Evolutionary conservation across 2,888 invertebrate species (phyloP).

Genomic region (Odontocolon sp.): DNA sequence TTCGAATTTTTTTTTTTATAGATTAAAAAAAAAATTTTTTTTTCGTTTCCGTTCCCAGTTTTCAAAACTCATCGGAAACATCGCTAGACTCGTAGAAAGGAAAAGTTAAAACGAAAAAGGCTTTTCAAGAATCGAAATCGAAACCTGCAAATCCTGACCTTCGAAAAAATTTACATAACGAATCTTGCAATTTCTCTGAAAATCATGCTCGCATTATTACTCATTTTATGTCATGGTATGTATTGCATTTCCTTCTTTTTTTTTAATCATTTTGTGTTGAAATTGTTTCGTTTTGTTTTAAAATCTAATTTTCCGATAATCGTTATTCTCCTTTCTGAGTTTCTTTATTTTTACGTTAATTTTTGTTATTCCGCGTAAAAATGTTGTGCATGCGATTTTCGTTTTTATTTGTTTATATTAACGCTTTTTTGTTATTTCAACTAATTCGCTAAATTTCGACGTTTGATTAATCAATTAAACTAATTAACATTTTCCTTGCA

Average conservation of each 20-base stretch:
- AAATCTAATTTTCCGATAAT: background rate
- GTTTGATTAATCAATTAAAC: constrained; percentile 12
- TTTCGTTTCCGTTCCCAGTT: constrained; percentile 67
- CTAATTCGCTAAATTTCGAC: constrained; percentile 62
- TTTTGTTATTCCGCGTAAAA: too few relatives aligned
- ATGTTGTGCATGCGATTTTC: too few relatives aligned
- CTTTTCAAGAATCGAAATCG: constrained; percentile 32
- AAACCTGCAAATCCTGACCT: too few relatives aligned
- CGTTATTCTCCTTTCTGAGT: background rate
- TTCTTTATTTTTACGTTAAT: too few relatives aligned
- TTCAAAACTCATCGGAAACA: constrained; percentile 76
- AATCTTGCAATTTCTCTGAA: constrained; percentile 38
- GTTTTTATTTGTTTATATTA: constrained; percentile 11
- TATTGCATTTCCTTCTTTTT: constrained; percentile 43
- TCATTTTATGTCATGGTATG: constrained; percentile 65
- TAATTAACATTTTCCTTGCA: constrained; percentile 70
- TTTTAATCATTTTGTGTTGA: background rate
- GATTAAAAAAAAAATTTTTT: background rate
- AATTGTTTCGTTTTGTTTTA: background rate
- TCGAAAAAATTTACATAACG: constrained; percentile 3
- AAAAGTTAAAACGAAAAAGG: constrained; percentile 8
- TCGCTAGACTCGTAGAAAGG: constrained; percentile 73
- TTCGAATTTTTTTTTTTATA: background rate
- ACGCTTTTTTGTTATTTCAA: constrained; percentile 8
- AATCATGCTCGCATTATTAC: constrained; percentile 52